These are phyloP conservation scores for Capreolus pygargus DNA, from an alignment of 2,113 vertebrate species.

Conservation along the genomic window DNA sequence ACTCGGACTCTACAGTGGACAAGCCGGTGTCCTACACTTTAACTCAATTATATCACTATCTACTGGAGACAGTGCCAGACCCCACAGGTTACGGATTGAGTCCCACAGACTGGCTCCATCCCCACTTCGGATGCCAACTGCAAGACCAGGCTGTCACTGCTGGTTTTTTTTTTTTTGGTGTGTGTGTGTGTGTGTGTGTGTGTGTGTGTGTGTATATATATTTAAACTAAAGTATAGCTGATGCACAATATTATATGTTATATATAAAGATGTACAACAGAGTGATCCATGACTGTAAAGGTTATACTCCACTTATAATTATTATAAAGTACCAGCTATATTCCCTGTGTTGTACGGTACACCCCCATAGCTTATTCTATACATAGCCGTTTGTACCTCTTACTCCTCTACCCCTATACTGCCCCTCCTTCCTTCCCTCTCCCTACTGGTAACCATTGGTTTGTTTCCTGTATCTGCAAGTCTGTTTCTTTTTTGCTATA, in stretches of 20 bases:
- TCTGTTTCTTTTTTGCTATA: background rate
- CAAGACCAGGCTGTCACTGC: background rate
- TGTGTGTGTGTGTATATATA: too few species aligned
- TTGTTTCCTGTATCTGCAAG: background rate
- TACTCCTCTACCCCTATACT: background rate
- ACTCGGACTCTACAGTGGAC: background rate
- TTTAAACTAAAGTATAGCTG: background rate
- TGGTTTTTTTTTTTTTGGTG: background rate
- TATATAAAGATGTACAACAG: background rate
- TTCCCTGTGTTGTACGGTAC: background rate
- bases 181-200: too few species aligned
- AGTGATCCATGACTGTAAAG: background rate
- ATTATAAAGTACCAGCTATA: background rate
- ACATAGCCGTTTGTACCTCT: background rate
- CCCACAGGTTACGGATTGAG: background rate
- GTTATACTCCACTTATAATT: background rate
- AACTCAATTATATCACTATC: background rate
- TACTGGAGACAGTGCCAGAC: background rate
- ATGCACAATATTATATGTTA: background rate
- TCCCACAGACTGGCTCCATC: background rate
- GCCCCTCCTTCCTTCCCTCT: background rate
- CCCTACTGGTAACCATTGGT: background rate
- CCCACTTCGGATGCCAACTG: background rate
- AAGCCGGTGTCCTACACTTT: background rate
- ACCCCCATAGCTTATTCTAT: background rate